Conservation (phyloP, 2,113 vertebrate genomes). For the Picathartes gymnocephalus region DNA sequence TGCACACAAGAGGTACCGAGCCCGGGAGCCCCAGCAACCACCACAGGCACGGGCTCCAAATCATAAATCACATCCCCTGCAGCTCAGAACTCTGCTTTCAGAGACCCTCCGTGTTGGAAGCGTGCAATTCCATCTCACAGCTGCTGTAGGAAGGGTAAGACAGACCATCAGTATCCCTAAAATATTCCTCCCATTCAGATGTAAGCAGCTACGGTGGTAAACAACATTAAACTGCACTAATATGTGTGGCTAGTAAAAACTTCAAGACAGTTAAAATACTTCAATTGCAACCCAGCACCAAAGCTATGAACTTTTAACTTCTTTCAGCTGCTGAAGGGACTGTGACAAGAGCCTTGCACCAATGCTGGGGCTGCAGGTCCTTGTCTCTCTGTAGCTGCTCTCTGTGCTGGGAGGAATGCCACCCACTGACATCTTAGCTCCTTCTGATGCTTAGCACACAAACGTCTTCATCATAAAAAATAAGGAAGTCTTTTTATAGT, state of each 20-base stretch:
- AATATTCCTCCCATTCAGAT: background rate
- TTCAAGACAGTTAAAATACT: background rate
- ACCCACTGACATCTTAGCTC: background rate
- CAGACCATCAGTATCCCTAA: background rate
- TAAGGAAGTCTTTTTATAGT: background rate
- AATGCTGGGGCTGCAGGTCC: background rate
- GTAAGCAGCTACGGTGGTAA: background rate
- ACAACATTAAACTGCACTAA: background rate
- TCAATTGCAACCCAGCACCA: background rate
- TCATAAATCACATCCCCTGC: background rate
- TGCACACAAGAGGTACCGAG: rapidly evolving
- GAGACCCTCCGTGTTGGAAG: background rate
- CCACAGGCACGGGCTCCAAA: background rate
- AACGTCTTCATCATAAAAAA: conserved; percentile 9
- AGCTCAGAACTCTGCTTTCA: background rate
- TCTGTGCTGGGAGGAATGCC: background rate
- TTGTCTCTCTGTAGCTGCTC: background rate
- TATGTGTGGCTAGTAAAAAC: background rate
- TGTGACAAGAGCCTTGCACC: rapidly evolving
- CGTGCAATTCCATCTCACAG: background rate
- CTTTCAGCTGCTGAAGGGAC: background rate
- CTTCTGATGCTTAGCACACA: background rate
- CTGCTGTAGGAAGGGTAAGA: background rate
- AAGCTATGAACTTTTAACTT: background rate
- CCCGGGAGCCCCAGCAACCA: background rate